Base-by-base conservation (phyloP, 2,888 invertebrate species). In the Tetrapedia diversipes region DNA sequence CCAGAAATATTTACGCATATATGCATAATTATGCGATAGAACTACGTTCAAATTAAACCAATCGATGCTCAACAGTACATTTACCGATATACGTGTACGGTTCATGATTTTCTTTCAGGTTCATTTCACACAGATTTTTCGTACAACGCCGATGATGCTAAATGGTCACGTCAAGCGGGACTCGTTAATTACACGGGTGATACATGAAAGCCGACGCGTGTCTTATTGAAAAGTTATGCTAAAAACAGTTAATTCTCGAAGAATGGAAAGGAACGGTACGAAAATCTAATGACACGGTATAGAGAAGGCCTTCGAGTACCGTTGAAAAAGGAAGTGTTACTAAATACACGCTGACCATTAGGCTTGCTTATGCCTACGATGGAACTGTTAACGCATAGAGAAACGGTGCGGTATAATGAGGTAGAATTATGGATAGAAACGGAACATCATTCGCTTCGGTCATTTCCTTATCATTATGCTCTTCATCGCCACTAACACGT, bases 391-490 rank as follows among this genome's bases (percentile, higher is more conserved):
- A 19, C 32, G 14, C 7, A 16, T 8, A 19, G 45, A 19, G 19
- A 43, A 45, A 22, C 4, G 59, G 7, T 43, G 19, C 43, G 3
- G 19, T 19, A n/a, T 45, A 59, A 59, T 59, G 19, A 45, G 43
- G 2, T 32, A 19, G 45, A 59, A 59, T 59, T 59, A 45, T 29
- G 19, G 43, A 43, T 45, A 59, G 43, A 29, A 59, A 45, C 59
- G 43, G 16, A 59, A 19, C 43, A 32, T 32, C 43, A 59, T 59
- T 45, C 59, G 32, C 19, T 16, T 29, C 14, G 29, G n/a, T 32
- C 27, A 59, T 45, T 59, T 32, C 45, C 59, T 59, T 19, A 59
- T 32, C 45, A 59, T 59, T 59, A 59, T 16, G 16, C 16, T 29
- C 27, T 45, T 45, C n/a, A n/a, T n/a, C 43, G 22, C 43, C 43